Conservation (phyloP, 1,140 invertebrate species). For the Drosophila persimilis region DNA sequence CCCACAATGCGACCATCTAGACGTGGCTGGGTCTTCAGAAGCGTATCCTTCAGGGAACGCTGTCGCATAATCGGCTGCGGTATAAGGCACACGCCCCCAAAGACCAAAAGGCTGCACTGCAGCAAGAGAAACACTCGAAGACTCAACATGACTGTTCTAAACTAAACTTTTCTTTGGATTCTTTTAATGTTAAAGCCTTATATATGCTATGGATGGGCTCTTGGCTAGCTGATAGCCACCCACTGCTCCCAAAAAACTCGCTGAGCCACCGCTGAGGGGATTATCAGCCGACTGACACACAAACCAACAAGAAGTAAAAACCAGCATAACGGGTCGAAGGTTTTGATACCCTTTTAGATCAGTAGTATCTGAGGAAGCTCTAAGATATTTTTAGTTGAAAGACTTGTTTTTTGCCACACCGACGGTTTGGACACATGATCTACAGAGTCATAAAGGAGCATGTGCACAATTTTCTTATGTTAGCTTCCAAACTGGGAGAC, state of each 20-base stretch:
- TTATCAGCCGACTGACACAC: constrained; percentile 34
- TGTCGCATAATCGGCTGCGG: constrained; percentile 60
- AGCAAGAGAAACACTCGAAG: constrained; percentile 50
- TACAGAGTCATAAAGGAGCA: too few species aligned
- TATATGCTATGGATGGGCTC: constrained; percentile 15
- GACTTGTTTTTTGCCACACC: too few species aligned
- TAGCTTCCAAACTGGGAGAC: too few species aligned
- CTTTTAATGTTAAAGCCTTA: constrained; percentile 8
- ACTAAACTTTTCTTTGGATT: background rate
- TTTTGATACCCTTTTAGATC: too few species aligned
- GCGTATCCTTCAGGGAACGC: constrained; percentile 33
- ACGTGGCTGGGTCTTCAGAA: constrained; percentile 49
- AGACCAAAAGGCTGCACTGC: constrained; percentile 41
- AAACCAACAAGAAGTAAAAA: background rate
- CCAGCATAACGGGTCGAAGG: background rate
- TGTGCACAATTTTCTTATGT: too few species aligned
- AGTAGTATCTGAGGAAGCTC: too few species aligned
- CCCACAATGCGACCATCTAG: constrained; percentile 83
- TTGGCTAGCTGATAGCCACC: constrained; percentile 48
- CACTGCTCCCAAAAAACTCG: constrained; percentile 27
- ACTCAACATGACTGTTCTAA: constrained; percentile 40
- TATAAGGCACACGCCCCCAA: constrained; percentile 67
- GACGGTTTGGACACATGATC: too few species aligned
- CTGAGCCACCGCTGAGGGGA: constrained; percentile 25
- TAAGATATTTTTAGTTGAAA: too few species aligned